Evolutionary conservation across 2,888 invertebrate genomes (phyloP), one percentile per base, ranked within the genome.

Genomic region (Clunio marinus): DNA sequence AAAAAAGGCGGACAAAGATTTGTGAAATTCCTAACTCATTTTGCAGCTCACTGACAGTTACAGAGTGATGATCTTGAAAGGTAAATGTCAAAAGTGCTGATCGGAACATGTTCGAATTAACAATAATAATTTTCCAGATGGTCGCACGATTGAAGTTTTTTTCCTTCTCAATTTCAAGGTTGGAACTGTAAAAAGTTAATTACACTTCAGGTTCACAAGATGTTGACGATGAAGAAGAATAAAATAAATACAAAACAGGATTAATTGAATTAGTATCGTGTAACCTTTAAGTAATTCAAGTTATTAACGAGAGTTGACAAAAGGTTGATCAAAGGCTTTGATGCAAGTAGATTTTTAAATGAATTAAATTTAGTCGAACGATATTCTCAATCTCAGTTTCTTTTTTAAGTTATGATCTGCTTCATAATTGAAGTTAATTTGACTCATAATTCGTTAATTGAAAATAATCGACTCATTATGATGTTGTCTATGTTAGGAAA

Each of bases 401-500:
- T n/a, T n/a, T n/a, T n/a, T n/a, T n/a, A n/a, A n/a, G n/a, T n/a
- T n/a, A n/a, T n/a, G n/a, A n/a, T n/a, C n/a, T n/a, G n/a, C 41
- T 41, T 41, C n/a, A 5, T 41, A 41, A 41, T 41, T 41, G 10
- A 41, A 41, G 15, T n/a, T 41, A 2, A 41, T 41, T 41, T 32
- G 35, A 32, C n/a, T n/a, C n/a, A n/a, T n/a, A n/a, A n/a, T n/a
- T 22, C 17, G 51, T 22, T 51, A 22, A 22, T 51, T 51, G 20
- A 51, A 51, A 51, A 22, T 51, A 51, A 51, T 51, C 51, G 17
- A 51, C 51, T 51, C n/a, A 3, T 51, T 51, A 51, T 51, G 51
- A 22, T 22, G 22, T 7, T 20, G n/a, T n/a, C n/a, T n/a, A n/a
- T n/a, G n/a, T n/a, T n/a, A n/a, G n/a, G n/a, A n/a, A n/a, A n/a